phyloP scores from a whole-genome alignment of 2,113 vertebrate species.

The Cygnus buccinator region DNA sequence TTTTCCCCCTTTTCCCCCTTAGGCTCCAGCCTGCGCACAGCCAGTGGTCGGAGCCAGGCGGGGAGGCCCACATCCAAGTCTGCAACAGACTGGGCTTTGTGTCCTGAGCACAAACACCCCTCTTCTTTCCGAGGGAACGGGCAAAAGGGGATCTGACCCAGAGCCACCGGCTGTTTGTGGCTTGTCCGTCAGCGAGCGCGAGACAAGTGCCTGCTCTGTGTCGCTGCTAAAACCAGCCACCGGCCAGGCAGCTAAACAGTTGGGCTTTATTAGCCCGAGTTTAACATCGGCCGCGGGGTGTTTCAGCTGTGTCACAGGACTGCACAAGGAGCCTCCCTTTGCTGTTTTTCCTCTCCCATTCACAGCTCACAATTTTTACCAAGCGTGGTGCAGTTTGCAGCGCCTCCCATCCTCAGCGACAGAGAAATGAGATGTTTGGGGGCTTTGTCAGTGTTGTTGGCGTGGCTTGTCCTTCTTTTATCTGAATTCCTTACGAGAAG shows the following conservation, averaged over 20 bases:
- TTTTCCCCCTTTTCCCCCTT: not conserved
- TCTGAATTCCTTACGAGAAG: not conserved
- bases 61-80: not conserved
- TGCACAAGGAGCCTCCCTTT: not conserved
- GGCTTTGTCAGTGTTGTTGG: not conserved
- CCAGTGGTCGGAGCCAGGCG: not conserved
- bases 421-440: not conserved
- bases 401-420: not conserved
- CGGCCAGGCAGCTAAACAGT: not conserved
- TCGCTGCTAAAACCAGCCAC: rapidly evolving
- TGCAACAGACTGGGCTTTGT: slow-evolving; percentile 45
- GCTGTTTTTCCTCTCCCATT: not conserved
- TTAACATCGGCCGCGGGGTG: not conserved
- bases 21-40: not conserved
- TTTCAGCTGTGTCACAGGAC: slow-evolving; percentile 32
- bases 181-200: not conserved
- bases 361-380: not conserved
- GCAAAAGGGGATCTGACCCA: slow-evolving; percentile 9
- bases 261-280: not conserved
- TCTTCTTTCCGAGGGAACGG: not conserved
- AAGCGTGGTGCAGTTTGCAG: not conserved
- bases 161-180: not conserved
- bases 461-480: not conserved
- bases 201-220: slow-evolving; percentile 42
- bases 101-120: slow-evolving; percentile 38